A percentile compares a stretch with the other conserved stretches of the same genome.
Conservation (phyloP, 2,888 invertebrate species). For the Plagodis pulveraria region DNA sequence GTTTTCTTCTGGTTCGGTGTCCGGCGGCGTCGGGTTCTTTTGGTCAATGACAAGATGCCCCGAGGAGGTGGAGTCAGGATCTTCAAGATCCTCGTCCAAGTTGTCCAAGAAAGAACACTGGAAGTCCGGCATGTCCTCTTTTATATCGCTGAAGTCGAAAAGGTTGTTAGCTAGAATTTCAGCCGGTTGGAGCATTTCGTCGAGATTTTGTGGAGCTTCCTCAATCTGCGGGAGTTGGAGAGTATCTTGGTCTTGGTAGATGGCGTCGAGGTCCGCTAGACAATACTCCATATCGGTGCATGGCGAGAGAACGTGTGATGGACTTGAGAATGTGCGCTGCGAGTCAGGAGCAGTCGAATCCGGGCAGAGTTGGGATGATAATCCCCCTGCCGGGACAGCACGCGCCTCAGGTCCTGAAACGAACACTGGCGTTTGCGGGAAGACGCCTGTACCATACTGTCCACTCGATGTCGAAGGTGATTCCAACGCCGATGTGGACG, state of each 20-base stretch:
- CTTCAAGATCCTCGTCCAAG: slow-evolving; percentile 32
- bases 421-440: slow-evolving; percentile 50
- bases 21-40: slow-evolving; percentile 17
- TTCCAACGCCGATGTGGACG: neutral
- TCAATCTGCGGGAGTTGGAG: slow-evolving; percentile 22
- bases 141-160: slow-evolving; percentile 31
- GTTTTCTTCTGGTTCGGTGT: slow-evolving; percentile 21
- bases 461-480: slow-evolving; percentile 1
- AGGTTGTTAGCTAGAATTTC: slow-evolving; percentile 39
- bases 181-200: slow-evolving; percentile 25
- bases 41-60: slow-evolving; percentile 24
- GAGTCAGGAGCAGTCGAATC: slow-evolving; percentile 53
- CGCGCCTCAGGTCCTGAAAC: slow-evolving; percentile 6
- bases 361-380: slow-evolving; percentile 71
- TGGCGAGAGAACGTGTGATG: slow-evolving; percentile 61
- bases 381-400: slow-evolving; percentile 5
- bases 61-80: slow-evolving; percentile 19
- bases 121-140: slow-evolving; percentile 37
- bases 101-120: slow-evolving; percentile 36
- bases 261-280: slow-evolving; percentile 61
- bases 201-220: slow-evolving; percentile 18
- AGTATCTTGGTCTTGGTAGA: slow-evolving; percentile 56
- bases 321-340: slow-evolving; percentile 92
- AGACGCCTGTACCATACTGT: neutral
- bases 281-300: slow-evolving; percentile 59